These are phyloP conservation scores for Cordilura impudica DNA, from an alignment of 2,888 invertebrate species.

Conservation along the genomic window DNA sequence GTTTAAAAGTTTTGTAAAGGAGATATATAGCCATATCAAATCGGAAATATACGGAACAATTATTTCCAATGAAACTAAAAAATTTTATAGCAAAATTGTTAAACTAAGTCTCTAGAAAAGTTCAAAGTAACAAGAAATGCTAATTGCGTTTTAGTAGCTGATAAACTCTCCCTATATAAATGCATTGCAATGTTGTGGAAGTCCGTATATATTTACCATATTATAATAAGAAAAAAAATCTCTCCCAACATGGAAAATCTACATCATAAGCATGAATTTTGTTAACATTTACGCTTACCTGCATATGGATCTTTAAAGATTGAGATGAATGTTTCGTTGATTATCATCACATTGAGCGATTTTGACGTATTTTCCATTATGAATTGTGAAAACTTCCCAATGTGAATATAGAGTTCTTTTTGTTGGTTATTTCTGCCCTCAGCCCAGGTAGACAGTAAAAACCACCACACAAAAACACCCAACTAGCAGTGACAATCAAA, in stretches of 20 bases:
- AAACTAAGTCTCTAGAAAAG: too few species aligned
- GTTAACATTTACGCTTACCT: slow-evolving; percentile 14
- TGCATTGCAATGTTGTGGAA: neutral
- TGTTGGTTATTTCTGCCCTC: slow-evolving; percentile 16
- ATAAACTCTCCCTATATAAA: neutral
- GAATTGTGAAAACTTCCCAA: slow-evolving; percentile 61
- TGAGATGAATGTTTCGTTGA: slow-evolving; percentile 39
- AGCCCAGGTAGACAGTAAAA: slow-evolving; percentile 15
- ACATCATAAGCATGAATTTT: neutral
- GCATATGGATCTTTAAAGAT: neutral
- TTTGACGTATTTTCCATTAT: slow-evolving; percentile 62
- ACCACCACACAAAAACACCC: neutral
- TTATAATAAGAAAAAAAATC: slow-evolving; percentile 42
- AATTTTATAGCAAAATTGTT: too few species aligned
- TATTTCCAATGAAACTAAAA: too few species aligned
- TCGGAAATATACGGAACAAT: too few species aligned
- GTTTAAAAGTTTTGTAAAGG: too few species aligned
- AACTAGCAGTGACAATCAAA: slow-evolving; percentile 13
- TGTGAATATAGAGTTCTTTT: slow-evolving; percentile 20
- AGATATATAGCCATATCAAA: too few species aligned
- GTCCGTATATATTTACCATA: neutral
- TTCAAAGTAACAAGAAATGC: too few species aligned
- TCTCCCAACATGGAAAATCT: slow-evolving; percentile 30
- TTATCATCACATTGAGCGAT: slow-evolving; percentile 57
- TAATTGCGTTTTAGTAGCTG: too few species aligned